A percentile compares a stretch with the other conserved stretches of the same genome.
phyloP scores from a whole-genome alignment of 2,113 vertebrate species.

The Poeciliopsis turrubarensis region DNA sequence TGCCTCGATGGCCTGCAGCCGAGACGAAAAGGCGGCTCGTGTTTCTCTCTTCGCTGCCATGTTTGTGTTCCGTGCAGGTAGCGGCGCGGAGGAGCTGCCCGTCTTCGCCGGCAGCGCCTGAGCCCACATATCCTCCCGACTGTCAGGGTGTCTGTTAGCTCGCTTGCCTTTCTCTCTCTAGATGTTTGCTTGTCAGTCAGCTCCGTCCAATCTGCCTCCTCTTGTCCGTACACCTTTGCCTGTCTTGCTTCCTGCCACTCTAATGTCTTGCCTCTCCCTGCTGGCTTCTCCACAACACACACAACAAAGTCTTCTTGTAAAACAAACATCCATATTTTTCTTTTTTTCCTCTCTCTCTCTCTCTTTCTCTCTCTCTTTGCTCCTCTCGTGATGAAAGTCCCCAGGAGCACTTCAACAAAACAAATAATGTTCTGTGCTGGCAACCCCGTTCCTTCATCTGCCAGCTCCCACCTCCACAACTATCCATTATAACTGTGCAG shows the following conservation, averaged over 20 bases:
- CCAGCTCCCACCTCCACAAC: neutral
- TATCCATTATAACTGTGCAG: neutral
- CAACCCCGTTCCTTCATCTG: neutral
- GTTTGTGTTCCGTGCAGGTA: conserved; percentile 22
- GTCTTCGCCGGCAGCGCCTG: conserved; percentile 40
- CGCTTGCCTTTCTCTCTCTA: conserved; percentile 39
- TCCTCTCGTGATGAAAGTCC: conserved; percentile 41
- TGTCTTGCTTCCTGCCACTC: conserved; percentile 7
- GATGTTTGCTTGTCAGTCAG: conserved; percentile 58
- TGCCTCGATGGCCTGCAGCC: conserved; percentile 30
- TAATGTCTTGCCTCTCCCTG: conserved; percentile 6
- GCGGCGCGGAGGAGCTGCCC: conserved; percentile 44
- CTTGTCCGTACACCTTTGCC: conserved; percentile 18
- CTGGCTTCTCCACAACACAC: conserved; percentile 34
- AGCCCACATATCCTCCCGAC: conserved; percentile 33
- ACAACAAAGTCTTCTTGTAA: conserved; percentile 49
- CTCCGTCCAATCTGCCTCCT: conserved; percentile 27
- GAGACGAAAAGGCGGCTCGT: conserved; percentile 9
- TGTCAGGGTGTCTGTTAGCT: conserved; percentile 42
- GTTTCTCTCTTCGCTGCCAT: conserved; percentile 17
- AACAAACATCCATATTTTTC: conserved; percentile 55
- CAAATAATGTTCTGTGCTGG: conserved; percentile 63
- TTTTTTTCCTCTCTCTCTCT: too few species aligned
- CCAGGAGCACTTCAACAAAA: conserved; percentile 57
- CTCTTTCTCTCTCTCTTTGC: conserved; percentile 2